A percentile compares a stretch with the other conserved stretches of the same genome.
phyloP scores from a whole-genome alignment of 2,113 vertebrate genomes.

The Carassius carassius region DNA sequence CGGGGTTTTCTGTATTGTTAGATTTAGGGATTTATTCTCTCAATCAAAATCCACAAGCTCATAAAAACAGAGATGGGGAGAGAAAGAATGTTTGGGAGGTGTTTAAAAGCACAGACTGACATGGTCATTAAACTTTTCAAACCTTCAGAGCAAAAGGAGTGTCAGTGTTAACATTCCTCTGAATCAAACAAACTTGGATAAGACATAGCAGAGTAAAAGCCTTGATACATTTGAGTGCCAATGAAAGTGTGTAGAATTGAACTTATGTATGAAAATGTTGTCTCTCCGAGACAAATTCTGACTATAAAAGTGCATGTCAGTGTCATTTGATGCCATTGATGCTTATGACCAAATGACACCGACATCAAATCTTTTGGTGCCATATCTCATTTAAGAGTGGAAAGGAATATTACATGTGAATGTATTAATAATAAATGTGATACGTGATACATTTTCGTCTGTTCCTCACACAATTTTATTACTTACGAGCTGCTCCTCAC shows the following conservation, averaged over 20 bases:
- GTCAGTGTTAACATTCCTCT: conserved; percentile 38
- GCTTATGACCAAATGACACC: not conserved
- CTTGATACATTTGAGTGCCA: not conserved
- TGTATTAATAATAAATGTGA: not conserved
- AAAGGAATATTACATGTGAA: not conserved
- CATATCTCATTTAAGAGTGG: not conserved
- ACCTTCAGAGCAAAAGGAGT: conserved; percentile 31
- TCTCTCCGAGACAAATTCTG: not conserved
- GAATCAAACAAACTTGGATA: conserved; percentile 31
- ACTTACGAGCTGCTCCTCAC: too few species aligned
- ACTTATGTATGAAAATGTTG: not conserved
- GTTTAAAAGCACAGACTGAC: conserved; percentile 31
- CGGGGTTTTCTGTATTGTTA: conserved; percentile 8
- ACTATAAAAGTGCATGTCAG: not conserved
- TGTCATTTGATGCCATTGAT: not conserved
- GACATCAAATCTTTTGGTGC: not conserved
- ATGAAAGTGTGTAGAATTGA: not conserved
- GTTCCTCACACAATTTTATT: not conserved
- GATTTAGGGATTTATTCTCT: not conserved
- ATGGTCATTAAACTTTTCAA: conserved; percentile 47
- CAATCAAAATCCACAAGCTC: conserved; percentile 7
- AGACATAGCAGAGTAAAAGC: too few species aligned
- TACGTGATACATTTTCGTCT: not conserved
- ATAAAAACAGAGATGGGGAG: not conserved
- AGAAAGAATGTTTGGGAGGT: conserved; percentile 34